Conservation (phyloP, 2,888 invertebrate genomes). For the Aspidiotus destructor region DNA sequence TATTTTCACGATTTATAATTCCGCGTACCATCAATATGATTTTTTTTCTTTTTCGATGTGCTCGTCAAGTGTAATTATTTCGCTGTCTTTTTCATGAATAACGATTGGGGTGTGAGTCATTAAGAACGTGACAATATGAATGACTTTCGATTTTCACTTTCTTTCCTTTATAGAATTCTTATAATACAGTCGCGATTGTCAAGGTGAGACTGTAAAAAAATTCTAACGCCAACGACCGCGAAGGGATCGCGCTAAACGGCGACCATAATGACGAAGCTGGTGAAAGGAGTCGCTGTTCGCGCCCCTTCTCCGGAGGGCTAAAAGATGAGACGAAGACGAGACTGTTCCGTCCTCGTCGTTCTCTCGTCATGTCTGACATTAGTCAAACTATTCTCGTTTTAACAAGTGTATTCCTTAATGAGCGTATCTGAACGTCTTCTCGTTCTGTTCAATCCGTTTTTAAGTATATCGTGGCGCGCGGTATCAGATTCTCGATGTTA, state of each 20-base stretch:
- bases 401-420: constrained; percentile 30
- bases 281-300: neutral
- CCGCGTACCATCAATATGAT: too few species aligned
- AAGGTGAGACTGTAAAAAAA: neutral
- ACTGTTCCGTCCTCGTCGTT: neutral
- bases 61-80: too few species aligned
- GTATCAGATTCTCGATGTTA: constrained; percentile 24
- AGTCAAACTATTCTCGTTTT: constrained; percentile 1
- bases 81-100: too few species aligned
- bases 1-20: too few species aligned
- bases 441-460: constrained; percentile 19
- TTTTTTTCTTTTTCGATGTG: too few species aligned
- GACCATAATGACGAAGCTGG: neutral
- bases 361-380: neutral
- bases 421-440: constrained; percentile 30
- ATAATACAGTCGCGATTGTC: neutral
- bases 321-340: neutral
- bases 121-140: neutral
- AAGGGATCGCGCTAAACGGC: constrained; percentile 3
- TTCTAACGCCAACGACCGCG: neutral
- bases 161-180: neutral
- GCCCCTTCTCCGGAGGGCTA: neutral
- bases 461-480: neutral
- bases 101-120: constrained; percentile 4
- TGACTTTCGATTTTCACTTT: neutral